Conservation (phyloP, 2,888 invertebrate species). For the Lypha dubia region DNA sequence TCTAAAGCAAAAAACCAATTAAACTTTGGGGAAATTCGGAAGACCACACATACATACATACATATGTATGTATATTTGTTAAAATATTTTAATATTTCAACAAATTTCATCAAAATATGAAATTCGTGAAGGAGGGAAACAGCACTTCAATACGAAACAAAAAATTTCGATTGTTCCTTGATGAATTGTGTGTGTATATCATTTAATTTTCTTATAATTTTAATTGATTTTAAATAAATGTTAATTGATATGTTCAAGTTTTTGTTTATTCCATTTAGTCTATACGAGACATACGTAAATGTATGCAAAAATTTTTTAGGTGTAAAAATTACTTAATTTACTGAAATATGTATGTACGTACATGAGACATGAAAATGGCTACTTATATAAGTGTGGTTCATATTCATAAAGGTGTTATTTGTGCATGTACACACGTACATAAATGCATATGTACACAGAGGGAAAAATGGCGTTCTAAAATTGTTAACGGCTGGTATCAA, state of each 20-base stretch:
- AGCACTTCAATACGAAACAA: not conserved
- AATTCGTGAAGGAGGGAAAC: constrained; percentile 2
- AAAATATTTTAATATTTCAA: not conserved
- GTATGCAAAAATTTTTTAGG: not conserved
- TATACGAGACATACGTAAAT: constrained; percentile 43
- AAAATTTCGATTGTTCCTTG: constrained; percentile 19
- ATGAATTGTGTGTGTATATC: constrained; percentile 14
- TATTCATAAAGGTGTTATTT: not conserved
- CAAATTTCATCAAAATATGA: constrained; percentile 3
- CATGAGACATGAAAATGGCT: not conserved
- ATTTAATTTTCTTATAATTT: constrained; percentile 36
- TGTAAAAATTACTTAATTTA: not conserved
- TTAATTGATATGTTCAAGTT: constrained; percentile 70
- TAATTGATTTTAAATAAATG: constrained; percentile 54
- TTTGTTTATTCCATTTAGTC: constrained; percentile 66
- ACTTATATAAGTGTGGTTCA: not conserved
- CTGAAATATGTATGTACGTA: not conserved
- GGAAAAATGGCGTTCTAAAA: too few relatives aligned
- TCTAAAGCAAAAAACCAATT: too few relatives aligned
- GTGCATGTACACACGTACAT: not conserved
- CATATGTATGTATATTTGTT: not conserved
- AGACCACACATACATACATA: too few relatives aligned
- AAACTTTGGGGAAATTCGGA: too few relatives aligned
- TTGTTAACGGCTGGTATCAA: too few relatives aligned
- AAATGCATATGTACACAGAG: too few relatives aligned